Evolutionary conservation across 2,888 invertebrate species (phyloP), one percentile per base, ranked within the genome.

Genomic region (Sarcophaga subvicina): DNA sequence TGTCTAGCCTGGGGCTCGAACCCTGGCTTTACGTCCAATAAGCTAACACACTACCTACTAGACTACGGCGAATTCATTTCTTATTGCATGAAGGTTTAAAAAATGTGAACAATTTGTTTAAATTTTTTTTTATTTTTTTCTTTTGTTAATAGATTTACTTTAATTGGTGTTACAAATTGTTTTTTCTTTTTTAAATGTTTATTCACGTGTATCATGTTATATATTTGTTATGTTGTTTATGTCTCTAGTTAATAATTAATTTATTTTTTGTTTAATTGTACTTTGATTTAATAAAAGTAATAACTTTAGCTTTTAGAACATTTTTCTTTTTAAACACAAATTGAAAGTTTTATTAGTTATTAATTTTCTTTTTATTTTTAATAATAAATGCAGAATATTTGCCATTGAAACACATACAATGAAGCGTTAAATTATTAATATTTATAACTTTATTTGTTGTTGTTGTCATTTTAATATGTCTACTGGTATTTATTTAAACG

Each of bases 401-500:
- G 89, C 90, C 88, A 89, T 89, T 90, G 90, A 91, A 91, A 90
- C 89, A 91, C 90, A 91, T 89, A 90, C 72, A 83, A 83, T 69
- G 88, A 90, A 91, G 91, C 91, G 89, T 90, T 89, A 91, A 90
- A 90, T 85, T 66, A 85, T 75, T 83, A 80, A n/a, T 82, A 45
- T 71, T 67, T 22, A 49, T 12, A 62, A 67, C 5, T 14, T 17
- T 12, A 12, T 54, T 54, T 54, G 14, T 59, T 77, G 20, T 69
- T 69, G n/a, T 75, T 77, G 71, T 75, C 22, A 1, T n/a, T 22
- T 63, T 73, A n/a, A 72, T 22, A 17, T 78, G 54, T 37, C 90
- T 60, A 89, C 89, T 89, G 22, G 20, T 20, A 20, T 79, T 83
- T 69, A 47, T 75, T 83, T 66, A 59, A 5, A 80, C 60, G 73